A percentile compares a stretch with the other conserved stretches of the same genome.
phyloP scores from a whole-genome alignment of 2,888 invertebrate species.

The Lepidocyrtoides sp. region DNA sequence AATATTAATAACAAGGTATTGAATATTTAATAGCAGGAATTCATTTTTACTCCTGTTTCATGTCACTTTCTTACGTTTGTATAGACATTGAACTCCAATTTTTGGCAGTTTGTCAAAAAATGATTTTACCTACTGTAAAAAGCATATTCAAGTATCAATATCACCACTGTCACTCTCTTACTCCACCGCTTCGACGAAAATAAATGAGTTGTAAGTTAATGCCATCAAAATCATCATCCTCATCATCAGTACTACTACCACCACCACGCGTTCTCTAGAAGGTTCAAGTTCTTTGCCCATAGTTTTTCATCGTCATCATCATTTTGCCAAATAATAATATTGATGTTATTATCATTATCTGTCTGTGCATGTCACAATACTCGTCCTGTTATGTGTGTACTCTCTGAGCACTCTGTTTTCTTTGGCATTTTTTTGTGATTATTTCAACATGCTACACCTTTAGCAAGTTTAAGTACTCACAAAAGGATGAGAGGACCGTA shows the following conservation, averaged over 20 bases:
- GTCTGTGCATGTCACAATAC: neutral
- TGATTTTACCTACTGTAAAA: conserved; percentile 1
- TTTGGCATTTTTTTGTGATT: neutral
- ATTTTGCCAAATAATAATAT: neutral
- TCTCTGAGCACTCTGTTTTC: neutral
- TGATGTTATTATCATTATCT: neutral
- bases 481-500: neutral
- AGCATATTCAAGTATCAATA: conserved; percentile 14
- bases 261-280: neutral
- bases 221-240: neutral
- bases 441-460: conserved; percentile 27
- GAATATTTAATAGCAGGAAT: neutral
- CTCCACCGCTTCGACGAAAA: neutral
- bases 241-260: neutral
- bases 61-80: neutral
- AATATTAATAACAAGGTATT: neutral
- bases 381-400: neutral
- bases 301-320: conserved; percentile 27
- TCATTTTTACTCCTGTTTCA: conserved; percentile 14
- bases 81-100: conserved; percentile 66
- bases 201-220: conserved; percentile 15
- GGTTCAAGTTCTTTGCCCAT: conserved; percentile 72
- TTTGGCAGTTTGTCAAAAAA: conserved; percentile 57
- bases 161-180: neutral
- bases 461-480: neutral